Evolutionary conservation across 2,888 invertebrate genomes (phyloP), one percentile per base, ranked within the genome.

Genomic region (Leuctra nigra): DNA sequence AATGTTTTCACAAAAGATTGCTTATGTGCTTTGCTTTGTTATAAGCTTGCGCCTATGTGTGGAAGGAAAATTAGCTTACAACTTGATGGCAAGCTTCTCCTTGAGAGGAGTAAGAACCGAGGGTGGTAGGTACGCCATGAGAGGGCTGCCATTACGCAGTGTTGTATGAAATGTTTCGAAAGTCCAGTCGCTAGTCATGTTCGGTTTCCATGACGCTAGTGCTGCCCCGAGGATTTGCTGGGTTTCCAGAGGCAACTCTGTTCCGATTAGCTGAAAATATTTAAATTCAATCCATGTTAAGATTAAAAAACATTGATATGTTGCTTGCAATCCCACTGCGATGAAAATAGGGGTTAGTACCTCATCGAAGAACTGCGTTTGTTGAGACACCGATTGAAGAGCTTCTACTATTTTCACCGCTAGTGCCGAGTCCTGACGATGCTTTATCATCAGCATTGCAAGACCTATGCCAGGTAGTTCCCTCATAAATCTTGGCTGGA

Each of bases 71-170:
- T 22, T n/a, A 39, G 52, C 59, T 59, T 35, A 56, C 59, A 59
- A 54, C 41, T 47, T 56, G 33, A 14, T 23, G 24, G 56, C 48
- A 14, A 38, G 23, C 11, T 24, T 25, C 2, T 44, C 48, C 3
- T 35, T 22, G 18, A 59, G 39, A 6, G 20, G 18, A 6, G 29
- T 13, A 7, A 59, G 23, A 18, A 36, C 50, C 14, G 44, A 25
- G 18, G 56, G 47, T 13, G 59, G 54, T 1, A 59, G 18, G 25
- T 54, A 38, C n/a, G 59, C 59, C 46, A 56, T 6, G n/a, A 59
- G 50, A 16, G 59, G 59, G 16, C 41, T 50, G 2, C 59, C 59
- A 22, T 24, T 55, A 11, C 22, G 23, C 4, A 48, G 16, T 16
- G 48, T 53, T 13, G 36, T 48, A 4, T 22, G 41, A 44, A 56